Evolutionary conservation across 2,113 vertebrate species (phyloP), one percentile per base, ranked within the genome.

Genomic region (Thunnus thynnus): DNA sequence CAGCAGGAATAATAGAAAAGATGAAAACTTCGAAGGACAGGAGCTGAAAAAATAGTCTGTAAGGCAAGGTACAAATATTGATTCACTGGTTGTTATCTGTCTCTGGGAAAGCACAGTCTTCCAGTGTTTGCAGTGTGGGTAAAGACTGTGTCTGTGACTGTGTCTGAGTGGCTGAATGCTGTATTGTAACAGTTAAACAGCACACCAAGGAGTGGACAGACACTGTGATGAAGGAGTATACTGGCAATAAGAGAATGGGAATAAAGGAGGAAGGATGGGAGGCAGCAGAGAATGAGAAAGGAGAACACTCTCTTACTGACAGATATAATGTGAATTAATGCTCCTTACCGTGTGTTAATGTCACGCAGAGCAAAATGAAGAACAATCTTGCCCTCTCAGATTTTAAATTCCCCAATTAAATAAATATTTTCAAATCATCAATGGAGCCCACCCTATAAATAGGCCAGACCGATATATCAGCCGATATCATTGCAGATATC

Each of bases 161-260:
- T 56, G 68, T 78, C 72, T 25, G 66, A 86, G 69, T 22, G 60
- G 51, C 64, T 55, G 46, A 78, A 75, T 73, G 52, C 60, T 63
- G 69, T 20, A 27, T 70, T 67, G 77, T 70, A 72, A 70, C 68
- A 52, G 69, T 65, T 62, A 79, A 67, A 67, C 3, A 2, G 36
- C 55, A 61, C 46, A 74, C 65, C 22, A 5, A 68, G 76, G 72
- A 76, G 61, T 2, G 9, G 71, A 62, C 55, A 30, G 75, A 76
- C 41, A 64, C 62, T 60, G 82, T 18, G 64, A 76, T 16, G 10
- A 62, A 75, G 25, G 27, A 78, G 65, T 56, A 69, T 20, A 17
- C 2, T 5, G 63, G 58, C 71, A 60, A 51, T 2, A 25, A 36
- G 7, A 63, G 60, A 66, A 55, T 0, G 32, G 0, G 32, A 71